Evolutionary conservation across 2,797 vertebrate genomes (phyloP), one percentile per base, ranked within the genome.

Genomic region (Sebastes aleutianus): DNA sequence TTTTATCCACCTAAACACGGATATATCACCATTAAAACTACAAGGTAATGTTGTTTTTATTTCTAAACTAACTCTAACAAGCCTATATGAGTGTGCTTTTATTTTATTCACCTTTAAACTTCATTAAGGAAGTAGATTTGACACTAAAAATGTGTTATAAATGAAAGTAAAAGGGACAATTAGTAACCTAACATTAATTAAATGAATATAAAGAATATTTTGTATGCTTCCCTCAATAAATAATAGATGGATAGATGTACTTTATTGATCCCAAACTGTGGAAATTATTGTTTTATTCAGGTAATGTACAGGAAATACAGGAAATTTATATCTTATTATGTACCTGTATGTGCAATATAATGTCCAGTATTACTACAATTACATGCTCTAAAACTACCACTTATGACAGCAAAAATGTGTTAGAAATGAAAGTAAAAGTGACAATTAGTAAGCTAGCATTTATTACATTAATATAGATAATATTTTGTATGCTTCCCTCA

Each of bases 1-100:
- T 13, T 4, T 69, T 2, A 71, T 73, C 72, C 36, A 61, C 20
- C 16, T 1, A 6, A 59, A 74, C 70, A 6, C 78, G 79, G 75
- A 85, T 18, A 64, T 5, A 73, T 24, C 22, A 10, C 32, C 2
- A 12, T 47, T 54, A 36, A n/a, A 47, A 5, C n/a, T 67, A 0
- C 18, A 90, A 92, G 93, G 93, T 94, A 91, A 83, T 2, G 18
- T n/a, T 10, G 9, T 64, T 22, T 12, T 20, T 22, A 0, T 36
- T 36, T 36, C 34, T 36, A 43, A 0, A 18, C 14, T 13, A 18
- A 63, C 6, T 29, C 4, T 6, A 9, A n/a, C 26, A 65, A 3
- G 1, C 1, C 4, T 31, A 2, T 1, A n/a, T 66, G 8, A 6
- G 8, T 54, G 14, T 36, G 22, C 0, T 50, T 71, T 74, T 6